Evolutionary conservation across 2,888 invertebrate species (phyloP).

Genomic region (Pollenia angustigena): DNA sequence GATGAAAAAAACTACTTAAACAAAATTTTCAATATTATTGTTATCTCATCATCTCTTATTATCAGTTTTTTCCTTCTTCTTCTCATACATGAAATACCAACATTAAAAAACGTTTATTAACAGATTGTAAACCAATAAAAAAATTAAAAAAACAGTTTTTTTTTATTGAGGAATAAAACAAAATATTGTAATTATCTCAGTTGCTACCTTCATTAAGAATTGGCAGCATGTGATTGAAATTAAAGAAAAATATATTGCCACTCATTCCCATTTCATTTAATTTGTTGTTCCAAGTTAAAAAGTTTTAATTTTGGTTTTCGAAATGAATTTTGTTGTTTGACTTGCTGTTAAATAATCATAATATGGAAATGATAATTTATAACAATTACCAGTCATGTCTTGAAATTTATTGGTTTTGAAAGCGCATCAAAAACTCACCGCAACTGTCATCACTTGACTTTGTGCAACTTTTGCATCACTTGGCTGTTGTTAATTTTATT

Average conservation of each 20-base stretch:
- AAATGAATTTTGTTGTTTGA: not conserved
- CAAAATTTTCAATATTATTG: not conserved
- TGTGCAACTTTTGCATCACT: slow-evolving; percentile 35
- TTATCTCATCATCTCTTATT: not conserved
- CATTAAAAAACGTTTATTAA: slow-evolving; percentile 15
- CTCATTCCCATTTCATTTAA: not conserved
- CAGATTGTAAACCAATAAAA: not conserved
- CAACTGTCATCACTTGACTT: slow-evolving; percentile 77
- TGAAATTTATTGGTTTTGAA: slow-evolving; percentile 75
- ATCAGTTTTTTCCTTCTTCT: not conserved
- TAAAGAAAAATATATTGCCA: not conserved
- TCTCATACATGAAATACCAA: not conserved
- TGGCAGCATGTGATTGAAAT: slow-evolving; percentile 64
- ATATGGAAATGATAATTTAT: slow-evolving; percentile 63
- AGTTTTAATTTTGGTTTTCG: not conserved
- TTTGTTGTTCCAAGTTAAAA: not conserved
- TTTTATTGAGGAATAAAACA: not conserved
- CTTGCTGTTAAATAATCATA: slow-evolving; percentile 21
- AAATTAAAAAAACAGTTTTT: not conserved
- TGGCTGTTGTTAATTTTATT: slow-evolving; percentile 18
- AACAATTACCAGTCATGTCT: slow-evolving; percentile 66
- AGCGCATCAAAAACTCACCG: slow-evolving; percentile 80
- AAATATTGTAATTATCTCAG: slow-evolving; percentile 1
- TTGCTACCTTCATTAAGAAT: slow-evolving; percentile 6
- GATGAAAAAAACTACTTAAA: not conserved